Base-by-base conservation (phyloP, 2,888 invertebrate species). In the Ennomos quercinarius region DNA sequence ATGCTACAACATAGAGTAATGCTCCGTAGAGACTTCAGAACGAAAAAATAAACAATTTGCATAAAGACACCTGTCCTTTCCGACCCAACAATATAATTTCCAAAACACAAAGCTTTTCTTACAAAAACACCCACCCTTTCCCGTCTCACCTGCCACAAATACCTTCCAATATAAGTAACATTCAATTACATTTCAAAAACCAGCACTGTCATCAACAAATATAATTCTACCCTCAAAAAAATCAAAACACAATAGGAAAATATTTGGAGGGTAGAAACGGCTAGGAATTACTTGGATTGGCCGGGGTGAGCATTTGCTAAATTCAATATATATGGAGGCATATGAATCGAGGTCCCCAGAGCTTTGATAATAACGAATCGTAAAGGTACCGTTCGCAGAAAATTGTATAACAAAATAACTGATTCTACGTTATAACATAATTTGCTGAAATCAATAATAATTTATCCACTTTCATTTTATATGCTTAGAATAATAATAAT, bases 281-380 rank as follows among this genome's bases (percentile, higher is more conserved):
- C 8, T 11, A 12, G 11, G 9, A 36, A 2, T 45, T 35, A 64
- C 40, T 44, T 44, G 45, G 46, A 54, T 59, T 54, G 54, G 27
- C 41, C 62, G 42, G 27, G 55, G 60, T 49, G 55, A 50, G 57
- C 53, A 62, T 68, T 79, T 77, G 74, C 71, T 74, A 81, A 79
- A 83, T 84, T 83, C 81, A 83, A 84, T 84, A 80, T 17, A 46
- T 78, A 82, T 78, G 73, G 74, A 77, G 53, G 76, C 77, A 75
- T 78, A 80, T 72, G 80, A 79, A 77, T 78, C 74, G 71, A 64
- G 66, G 70, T 64, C 75, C 73, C 60, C 53, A 65, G 77, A 79
- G 74, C 61, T 65, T 58, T 63, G 67, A 77, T 78, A 78, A 80
- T 83, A 80, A 80, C 78, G 71, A 73, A 74, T 76, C 67, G 79